Conservation (phyloP, 2,113 vertebrate genomes). For the Oxyruncus cristatus region DNA sequence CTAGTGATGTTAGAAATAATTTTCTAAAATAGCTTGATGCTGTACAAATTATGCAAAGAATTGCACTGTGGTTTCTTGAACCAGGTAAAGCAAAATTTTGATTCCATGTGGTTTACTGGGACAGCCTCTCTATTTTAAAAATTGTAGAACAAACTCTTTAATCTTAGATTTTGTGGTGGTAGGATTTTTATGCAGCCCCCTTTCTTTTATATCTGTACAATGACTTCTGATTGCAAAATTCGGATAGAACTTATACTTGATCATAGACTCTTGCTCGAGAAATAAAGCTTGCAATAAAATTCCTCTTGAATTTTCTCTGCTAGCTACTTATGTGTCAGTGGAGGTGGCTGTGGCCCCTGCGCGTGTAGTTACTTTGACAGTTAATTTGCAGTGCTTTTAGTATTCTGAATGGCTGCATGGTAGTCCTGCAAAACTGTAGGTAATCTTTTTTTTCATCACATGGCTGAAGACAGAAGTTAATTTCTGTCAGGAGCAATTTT, state of each 20-base stretch:
- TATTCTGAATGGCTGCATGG: neutral
- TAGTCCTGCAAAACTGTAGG: neutral
- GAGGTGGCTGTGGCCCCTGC: neutral
- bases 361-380: neutral
- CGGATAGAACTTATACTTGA: neutral
- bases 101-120: neutral
- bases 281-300: neutral
- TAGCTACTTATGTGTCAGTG: neutral
- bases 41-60: neutral
- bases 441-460: neutral
- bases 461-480: neutral
- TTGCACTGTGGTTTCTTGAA: neutral
- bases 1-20: neutral
- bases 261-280: neutral
- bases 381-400: neutral
- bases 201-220: neutral
- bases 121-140: neutral
- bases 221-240: neutral
- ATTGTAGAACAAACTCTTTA: neutral
- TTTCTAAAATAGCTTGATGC: neutral
- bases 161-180: neutral
- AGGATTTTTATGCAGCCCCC: neutral
- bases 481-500: neutral
- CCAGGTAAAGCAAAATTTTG: neutral
- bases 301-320: neutral